A percentile compares a stretch with the other conserved stretches of the same genome.
phyloP scores from a whole-genome alignment of 2,113 vertebrate species.

The Microcebus tavaratra region DNA sequence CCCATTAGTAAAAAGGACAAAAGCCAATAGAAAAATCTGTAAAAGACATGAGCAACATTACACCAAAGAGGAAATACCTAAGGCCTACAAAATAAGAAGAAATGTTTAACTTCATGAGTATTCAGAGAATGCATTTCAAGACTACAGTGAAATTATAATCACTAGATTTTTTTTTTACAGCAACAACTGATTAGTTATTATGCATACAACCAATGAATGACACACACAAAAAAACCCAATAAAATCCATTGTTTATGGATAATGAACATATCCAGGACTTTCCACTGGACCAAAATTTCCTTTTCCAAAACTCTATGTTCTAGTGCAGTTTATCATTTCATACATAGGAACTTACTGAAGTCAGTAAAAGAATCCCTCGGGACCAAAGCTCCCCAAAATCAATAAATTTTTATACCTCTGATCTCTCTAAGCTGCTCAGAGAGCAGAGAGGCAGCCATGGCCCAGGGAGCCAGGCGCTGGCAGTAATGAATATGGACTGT shows the following conservation, averaged over 20 bases:
- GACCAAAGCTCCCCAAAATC: neutral
- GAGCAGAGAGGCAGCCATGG: neutral
- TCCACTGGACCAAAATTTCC: neutral
- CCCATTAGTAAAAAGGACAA: neutral
- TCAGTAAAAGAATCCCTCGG: conserved; percentile 10
- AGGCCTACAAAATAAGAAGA: neutral
- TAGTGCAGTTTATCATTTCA: conserved; percentile 2
- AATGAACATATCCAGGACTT: conserved; percentile 37
- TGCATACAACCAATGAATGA: neutral
- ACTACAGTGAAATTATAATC: neutral
- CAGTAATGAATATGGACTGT: neutral
- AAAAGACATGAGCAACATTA: neutral
- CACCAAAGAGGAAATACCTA: neutral
- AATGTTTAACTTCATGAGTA: neutral
- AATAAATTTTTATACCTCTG: neutral
- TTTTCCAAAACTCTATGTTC: conserved; percentile 32
- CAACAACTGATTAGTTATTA: conserved; percentile 12
- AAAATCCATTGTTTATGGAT: conserved; percentile 54
- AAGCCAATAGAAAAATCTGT: neutral
- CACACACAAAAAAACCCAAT: neutral
- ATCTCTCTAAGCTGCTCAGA: neutral
- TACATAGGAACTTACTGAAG: neutral
- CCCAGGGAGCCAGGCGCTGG: neutral
- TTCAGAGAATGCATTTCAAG: neutral
- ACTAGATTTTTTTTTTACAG: neutral